Evolutionary conservation across 2,113 vertebrate species (phyloP).

Genomic region (Myotis yumanensis): DNA sequence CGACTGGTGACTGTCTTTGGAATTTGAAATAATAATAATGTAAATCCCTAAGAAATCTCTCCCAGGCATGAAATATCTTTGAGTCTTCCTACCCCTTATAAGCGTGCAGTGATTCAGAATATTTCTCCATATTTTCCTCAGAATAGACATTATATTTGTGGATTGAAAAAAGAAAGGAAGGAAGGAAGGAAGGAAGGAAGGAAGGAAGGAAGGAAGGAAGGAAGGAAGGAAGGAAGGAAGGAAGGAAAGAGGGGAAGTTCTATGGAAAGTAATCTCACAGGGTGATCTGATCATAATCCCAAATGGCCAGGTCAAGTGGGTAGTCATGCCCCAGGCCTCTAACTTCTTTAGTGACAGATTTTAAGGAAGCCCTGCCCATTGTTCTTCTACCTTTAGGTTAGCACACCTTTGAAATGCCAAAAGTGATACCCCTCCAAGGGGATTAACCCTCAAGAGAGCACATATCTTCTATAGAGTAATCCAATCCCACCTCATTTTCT

Average conservation of each 20-base stretch:
- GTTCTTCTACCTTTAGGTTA: not conserved
- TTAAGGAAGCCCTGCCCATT: not conserved
- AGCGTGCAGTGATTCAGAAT: not conserved
- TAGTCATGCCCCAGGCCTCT: not conserved
- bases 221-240: fast-evolving
- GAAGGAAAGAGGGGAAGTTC: not conserved
- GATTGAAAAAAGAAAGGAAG: too few species aligned
- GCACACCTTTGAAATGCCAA: not conserved
- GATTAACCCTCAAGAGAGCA: not conserved
- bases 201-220: too few species aligned
- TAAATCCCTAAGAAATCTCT: not conserved
- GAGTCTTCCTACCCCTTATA: not conserved
- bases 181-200: too few species aligned
- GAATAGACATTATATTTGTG: not conserved
- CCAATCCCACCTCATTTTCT: not conserved
- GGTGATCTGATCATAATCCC: not conserved
- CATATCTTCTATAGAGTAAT: not conserved
- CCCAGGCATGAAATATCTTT: not conserved
- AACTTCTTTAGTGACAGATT: not conserved
- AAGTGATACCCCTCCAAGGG: not conserved
- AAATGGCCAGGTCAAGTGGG: not conserved
- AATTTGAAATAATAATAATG: not conserved
- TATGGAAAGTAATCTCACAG: not conserved
- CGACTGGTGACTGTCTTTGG: not conserved
- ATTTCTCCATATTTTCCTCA: not conserved